Percentiles rank a stretch among this genome's conserved stretches.
Evolutionary conservation across 2,797 vertebrate species (phyloP).

Genomic region (Loris lydekkerianus): DNA sequence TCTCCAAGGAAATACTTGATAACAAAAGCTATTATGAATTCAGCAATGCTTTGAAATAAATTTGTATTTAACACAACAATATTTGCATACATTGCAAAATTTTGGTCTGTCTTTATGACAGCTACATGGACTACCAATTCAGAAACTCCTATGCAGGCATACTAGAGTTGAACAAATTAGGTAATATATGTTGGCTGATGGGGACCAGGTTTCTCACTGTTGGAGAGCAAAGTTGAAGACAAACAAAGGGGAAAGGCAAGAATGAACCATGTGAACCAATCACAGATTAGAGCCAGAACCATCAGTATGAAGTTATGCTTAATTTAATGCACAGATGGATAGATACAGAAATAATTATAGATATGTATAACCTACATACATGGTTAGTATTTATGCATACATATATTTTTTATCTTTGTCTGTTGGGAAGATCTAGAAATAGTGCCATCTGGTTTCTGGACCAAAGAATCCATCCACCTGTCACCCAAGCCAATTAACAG

Average conservation of each 20-base stretch:
- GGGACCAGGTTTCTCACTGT: background rate
- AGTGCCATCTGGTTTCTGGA: background rate
- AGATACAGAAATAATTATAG: background rate
- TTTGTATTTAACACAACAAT: slow-evolving; percentile 33
- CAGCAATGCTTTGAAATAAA: slow-evolving; percentile 42
- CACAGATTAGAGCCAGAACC: background rate
- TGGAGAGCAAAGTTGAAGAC: background rate
- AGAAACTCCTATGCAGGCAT: background rate
- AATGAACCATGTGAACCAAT: background rate
- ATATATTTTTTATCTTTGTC: background rate
- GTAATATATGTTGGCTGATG: background rate
- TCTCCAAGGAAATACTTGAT: slow-evolving; percentile 45
- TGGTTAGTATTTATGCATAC: background rate
- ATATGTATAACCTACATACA: background rate
- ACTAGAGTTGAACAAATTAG: background rate
- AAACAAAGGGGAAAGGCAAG: background rate
- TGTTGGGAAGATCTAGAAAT: background rate
- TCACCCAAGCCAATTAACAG: no score
- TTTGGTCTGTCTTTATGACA: background rate
- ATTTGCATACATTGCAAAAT: background rate
- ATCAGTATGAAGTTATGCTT: background rate
- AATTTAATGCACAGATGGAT: background rate
- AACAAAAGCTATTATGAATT: slow-evolving; percentile 57
- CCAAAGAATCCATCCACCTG: no score
- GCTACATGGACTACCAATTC: background rate